These are phyloP conservation scores for Papio anubis DNA, from an alignment of 2,113 vertebrate species.

Conservation along the genomic window DNA sequence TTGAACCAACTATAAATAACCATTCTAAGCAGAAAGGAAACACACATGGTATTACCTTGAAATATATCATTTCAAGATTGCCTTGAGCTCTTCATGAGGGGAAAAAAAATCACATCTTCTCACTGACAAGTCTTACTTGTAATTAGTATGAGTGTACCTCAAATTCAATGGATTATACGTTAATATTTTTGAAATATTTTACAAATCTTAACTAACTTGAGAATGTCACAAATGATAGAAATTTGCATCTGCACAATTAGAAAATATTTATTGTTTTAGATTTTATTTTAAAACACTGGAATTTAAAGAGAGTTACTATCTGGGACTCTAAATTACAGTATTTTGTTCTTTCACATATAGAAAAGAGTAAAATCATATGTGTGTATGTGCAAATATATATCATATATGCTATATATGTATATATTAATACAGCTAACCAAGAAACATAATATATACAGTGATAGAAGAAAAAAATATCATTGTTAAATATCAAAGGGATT, in stretches of 20 bases:
- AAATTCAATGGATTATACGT: neutral
- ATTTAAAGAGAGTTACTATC: neutral
- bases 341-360: neutral
- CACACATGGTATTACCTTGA: constrained; percentile 35
- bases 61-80: constrained; percentile 59
- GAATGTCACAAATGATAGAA: neutral
- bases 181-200: neutral
- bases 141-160: neutral
- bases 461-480: neutral
- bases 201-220: neutral
- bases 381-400: neutral
- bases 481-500: neutral
- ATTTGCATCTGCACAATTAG: neutral
- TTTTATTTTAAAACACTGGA: neutral
- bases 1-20: constrained; percentile 72
- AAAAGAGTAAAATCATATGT: neutral
- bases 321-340: neutral
- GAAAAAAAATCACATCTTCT: neutral
- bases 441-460: neutral
- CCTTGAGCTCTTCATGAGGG: constrained; percentile 18
- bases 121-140: neutral
- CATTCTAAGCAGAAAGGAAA: constrained; percentile 48
- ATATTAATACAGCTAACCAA: neutral
- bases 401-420: neutral
- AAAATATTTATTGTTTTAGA: neutral